Conservation (phyloP, 1,140 invertebrate genomes). For the Drosophila grimshawi region DNA sequence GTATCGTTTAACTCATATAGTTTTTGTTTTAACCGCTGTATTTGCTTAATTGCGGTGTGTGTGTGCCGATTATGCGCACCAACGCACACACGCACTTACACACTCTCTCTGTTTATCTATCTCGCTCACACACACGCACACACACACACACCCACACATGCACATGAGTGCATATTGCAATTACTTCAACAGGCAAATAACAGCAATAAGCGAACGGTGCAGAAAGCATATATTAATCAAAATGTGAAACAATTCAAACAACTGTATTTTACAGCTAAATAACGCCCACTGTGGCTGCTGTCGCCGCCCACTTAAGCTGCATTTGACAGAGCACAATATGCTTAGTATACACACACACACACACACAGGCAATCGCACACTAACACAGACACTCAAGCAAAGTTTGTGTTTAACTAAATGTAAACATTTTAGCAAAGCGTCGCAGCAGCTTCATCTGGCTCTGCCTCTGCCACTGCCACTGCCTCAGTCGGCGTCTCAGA, state of each 20-base stretch:
- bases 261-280: constrained; percentile 17
- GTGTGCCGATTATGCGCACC: constrained; percentile 30
- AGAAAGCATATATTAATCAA: constrained; percentile 62
- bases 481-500: constrained; percentile 2
- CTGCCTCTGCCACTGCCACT: constrained; percentile 15
- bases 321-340: constrained; percentile 39
- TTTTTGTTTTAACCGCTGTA: constrained; percentile 68
- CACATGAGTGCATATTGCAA: constrained; percentile 49
- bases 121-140: constrained; percentile 18
- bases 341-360: constrained; percentile 24
- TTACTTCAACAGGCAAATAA: constrained; percentile 47
- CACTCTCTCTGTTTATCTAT: constrained; percentile 13
- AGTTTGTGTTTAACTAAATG: constrained; percentile 54
- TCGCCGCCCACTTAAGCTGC: constrained; percentile 33
- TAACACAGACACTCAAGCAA: background rate
- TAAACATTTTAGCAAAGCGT: constrained; percentile 52
- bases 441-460: constrained; percentile 11
- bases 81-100: constrained; percentile 9
- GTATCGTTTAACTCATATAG: constrained; percentile 74
- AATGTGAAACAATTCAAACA: constrained; percentile 64
- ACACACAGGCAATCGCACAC: constrained; percentile 7
- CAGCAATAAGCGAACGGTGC: constrained; percentile 12
- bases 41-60: constrained; percentile 63
- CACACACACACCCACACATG: constrained; percentile 9
- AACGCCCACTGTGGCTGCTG: constrained; percentile 3